phyloP scores from a whole-genome alignment of 2,888 invertebrate species.

The Thyatira batis region DNA sequence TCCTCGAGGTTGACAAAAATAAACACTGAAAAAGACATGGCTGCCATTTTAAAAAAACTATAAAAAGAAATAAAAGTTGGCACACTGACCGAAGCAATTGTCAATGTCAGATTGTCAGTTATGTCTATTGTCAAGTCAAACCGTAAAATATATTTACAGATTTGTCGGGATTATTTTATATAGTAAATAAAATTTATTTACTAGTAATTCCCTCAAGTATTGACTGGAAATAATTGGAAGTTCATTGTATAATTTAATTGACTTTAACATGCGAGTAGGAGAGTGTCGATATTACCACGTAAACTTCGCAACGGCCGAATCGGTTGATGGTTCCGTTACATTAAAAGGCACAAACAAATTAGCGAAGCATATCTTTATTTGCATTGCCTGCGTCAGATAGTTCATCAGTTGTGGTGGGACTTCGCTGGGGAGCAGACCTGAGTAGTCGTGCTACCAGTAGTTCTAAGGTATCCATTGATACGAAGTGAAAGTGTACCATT shows the following conservation, averaged over 20 bases:
- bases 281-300: not conserved
- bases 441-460: slow-evolving; percentile 14
- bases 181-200: too few relatives aligned
- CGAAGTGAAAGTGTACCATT: slow-evolving; percentile 58
- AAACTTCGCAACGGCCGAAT: not conserved
- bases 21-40: too few relatives aligned
- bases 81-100: too few relatives aligned
- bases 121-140: too few relatives aligned
- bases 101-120: too few relatives aligned
- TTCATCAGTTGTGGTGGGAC: slow-evolving; percentile 15
- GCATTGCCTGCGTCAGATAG: not conserved
- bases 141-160: too few relatives aligned
- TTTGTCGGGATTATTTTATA: too few relatives aligned
- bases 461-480: slow-evolving; percentile 27
- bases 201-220: not conserved
- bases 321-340: too few relatives aligned
- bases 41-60: too few relatives aligned
- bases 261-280: not conserved
- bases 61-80: too few relatives aligned
- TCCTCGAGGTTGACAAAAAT: too few relatives aligned
- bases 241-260: not conserved
- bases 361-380: not conserved
- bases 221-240: not conserved
- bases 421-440: slow-evolving; percentile 15
- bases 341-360: not conserved